Evolutionary conservation across 2,113 vertebrate genomes (phyloP).

Genomic region (Xiphophorus maculatus): DNA sequence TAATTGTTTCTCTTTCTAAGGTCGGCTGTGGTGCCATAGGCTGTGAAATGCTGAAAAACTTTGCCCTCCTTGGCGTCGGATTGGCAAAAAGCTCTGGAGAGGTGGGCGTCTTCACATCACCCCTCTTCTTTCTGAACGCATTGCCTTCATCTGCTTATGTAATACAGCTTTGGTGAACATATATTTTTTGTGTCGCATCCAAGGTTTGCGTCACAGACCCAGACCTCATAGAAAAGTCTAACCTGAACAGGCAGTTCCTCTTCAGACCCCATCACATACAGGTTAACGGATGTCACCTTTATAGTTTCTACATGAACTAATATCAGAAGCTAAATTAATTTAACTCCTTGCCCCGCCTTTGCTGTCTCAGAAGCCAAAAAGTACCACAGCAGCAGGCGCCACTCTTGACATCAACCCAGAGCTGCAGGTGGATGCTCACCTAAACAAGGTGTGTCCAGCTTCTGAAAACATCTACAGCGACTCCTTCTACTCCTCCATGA

Average conservation of each 20-base stretch:
- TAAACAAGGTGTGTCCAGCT: conserved; percentile 95
- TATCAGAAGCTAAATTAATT: no score
- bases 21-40: conserved; percentile 98
- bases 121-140: background rate
- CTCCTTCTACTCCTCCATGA: conserved; percentile 87
- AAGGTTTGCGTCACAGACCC: conserved; percentile 97
- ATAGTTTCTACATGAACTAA: background rate
- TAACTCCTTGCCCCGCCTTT: background rate
- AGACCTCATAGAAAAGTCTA: conserved; percentile 98
- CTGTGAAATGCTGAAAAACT: conserved; percentile 99
- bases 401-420: conserved; percentile 90
- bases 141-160: background rate
- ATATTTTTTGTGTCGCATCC: conserved; percentile 22
- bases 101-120: conserved; percentile 46
- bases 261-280: conserved; percentile 97
- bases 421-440: conserved; percentile 90
- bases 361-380: conserved; percentile 90
- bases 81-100: conserved; percentile 80
- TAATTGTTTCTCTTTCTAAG: conserved; percentile 63
- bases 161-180: background rate
- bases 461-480: conserved; percentile 92
- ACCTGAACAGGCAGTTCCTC: conserved; percentile 97
- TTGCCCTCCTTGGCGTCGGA: conserved; percentile 93
- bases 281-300: conserved; percentile 71
- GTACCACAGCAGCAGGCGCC: conserved; percentile 91